Percentiles rank a stretch among this genome's conserved stretches.
Conservation (phyloP, 2,888 invertebrate species). For the Tinea semifulvella region DNA sequence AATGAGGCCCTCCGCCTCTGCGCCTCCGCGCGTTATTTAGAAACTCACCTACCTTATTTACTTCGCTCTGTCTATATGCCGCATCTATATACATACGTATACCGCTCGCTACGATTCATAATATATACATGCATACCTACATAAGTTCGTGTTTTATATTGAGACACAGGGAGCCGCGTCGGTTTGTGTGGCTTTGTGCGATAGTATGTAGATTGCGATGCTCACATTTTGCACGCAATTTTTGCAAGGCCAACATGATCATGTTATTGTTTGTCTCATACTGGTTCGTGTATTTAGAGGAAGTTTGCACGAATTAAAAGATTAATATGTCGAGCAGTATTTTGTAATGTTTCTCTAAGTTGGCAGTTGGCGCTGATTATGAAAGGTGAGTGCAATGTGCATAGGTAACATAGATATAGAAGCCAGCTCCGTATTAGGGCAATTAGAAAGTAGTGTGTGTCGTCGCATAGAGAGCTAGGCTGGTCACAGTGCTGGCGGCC, state of each 20-base stretch:
- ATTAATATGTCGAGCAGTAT: too few relatives aligned
- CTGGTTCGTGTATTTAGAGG: background rate
- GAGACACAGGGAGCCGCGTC: slow-evolving; percentile 9
- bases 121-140: slow-evolving; percentile 19
- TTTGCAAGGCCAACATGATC: background rate
- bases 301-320: background rate
- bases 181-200: slow-evolving; percentile 2
- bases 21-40: slow-evolving; percentile 27
- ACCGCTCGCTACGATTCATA: slow-evolving; percentile 12
- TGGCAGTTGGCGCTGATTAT: too few relatives aligned
- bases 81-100: background rate
- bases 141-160: slow-evolving; percentile 2
- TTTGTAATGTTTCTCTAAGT: too few relatives aligned
- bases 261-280: background rate
- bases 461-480: slow-evolving; percentile 6
- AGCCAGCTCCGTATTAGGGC: slow-evolving; percentile 3
- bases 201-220: slow-evolving; percentile 4
- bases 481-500: background rate
- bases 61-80: slow-evolving; percentile 9
- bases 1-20: slow-evolving; percentile 26
- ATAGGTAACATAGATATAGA: background rate
- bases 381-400: slow-evolving; percentile 5
- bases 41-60: slow-evolving; percentile 20
- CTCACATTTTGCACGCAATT: slow-evolving; percentile 5
- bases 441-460: slow-evolving; percentile 9